phyloP scores from a whole-genome alignment of 1,140 invertebrate genomes.

The Drosophila repleta region DNA sequence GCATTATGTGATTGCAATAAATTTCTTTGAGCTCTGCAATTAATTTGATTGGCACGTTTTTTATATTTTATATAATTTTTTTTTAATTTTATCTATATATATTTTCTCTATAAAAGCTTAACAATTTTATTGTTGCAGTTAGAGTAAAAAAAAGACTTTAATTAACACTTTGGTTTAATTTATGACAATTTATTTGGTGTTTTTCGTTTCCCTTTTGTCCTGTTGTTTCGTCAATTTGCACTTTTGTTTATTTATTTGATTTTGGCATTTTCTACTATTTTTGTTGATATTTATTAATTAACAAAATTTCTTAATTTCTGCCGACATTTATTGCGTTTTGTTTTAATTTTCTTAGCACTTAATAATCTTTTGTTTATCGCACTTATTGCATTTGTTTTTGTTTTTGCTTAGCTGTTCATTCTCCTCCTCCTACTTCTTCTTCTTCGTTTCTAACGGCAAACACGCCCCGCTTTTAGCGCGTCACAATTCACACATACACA shows the following conservation, averaged over 20 bases:
- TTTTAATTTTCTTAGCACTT: conserved; percentile 22
- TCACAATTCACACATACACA: conserved; percentile 43
- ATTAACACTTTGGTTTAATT: conserved; percentile 36
- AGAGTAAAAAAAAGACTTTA: conserved; percentile 18
- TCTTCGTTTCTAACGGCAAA: conserved; percentile 41
- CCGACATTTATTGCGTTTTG: conserved; percentile 11
- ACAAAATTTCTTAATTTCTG: conserved; percentile 8
- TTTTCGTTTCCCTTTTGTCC: conserved; percentile 12
- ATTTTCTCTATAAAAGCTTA: conserved; percentile 8
- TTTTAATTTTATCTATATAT: neutral
- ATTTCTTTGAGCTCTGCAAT: conserved; percentile 6
- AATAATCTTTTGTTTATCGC: conserved; percentile 1
- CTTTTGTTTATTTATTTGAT: conserved; percentile 23
- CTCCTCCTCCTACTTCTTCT: neutral
- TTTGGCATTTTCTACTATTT: conserved; percentile 30
- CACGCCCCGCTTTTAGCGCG: conserved; percentile 67
- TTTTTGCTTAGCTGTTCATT: conserved; percentile 6
- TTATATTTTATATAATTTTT: neutral
- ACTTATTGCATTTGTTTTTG: conserved; percentile 34
- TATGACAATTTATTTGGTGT: conserved; percentile 19
- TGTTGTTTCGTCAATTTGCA: conserved; percentile 34
- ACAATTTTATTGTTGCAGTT: conserved; percentile 15
- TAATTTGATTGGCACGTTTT: conserved; percentile 7
- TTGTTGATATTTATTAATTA: conserved; percentile 40
- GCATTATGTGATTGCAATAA: conserved; percentile 20